Base-by-base conservation (phyloP, 2,888 invertebrate species). In the Dastarcus helophoroides region DNA sequence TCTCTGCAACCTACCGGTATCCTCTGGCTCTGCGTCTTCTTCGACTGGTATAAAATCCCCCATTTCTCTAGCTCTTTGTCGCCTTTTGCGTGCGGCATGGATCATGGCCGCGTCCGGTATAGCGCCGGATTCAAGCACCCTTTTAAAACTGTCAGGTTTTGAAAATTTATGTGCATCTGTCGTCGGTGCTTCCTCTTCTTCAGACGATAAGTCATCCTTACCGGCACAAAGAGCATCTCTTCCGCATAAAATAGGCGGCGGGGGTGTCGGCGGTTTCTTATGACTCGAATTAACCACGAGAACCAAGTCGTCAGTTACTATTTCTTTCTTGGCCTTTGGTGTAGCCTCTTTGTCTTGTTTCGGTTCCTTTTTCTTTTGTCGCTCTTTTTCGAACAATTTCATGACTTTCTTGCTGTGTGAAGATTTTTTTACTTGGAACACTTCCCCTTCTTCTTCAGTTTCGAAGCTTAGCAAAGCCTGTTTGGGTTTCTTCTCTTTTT, bases 21-120 rank as follows among this genome's bases (percentile, higher is more conserved):
- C 58, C 38, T 57, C 56, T 2, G 50, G 45, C 29, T 53, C 53
- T 31, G 29, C 24, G 5, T 64, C 62, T 30, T 70, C 68, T 36
- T 70, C 69, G 4, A 67, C 40, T 3, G 69, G 62, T 32, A 77
- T 65, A 48, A 65, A 74, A 50, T 78, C 77, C 12, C 67, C 69
- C 58, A 79, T 73, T 65, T 91, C 90, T 58, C 95, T 71, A 40
- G 93, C 91, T 68, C 88, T 76, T 65, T 95, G 95, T 50, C 97
- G 71, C 39, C 85, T 76, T 64, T 97, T 97, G 53, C 94, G 74
- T 7, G 94, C 94, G 43, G 91, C 91, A 66, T 95, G 95, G 58
- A 98, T 97, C 71, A 93, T 84, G 30, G 90, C 90, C 6, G 97
- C 95, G 68, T 97, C 95, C 6, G 97, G 95, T 54, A 95, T 95